Evolutionary conservation across 2,888 invertebrate genomes (phyloP), one percentile per base, ranked within the genome.

Genomic region (Deilephila elpenor): DNA sequence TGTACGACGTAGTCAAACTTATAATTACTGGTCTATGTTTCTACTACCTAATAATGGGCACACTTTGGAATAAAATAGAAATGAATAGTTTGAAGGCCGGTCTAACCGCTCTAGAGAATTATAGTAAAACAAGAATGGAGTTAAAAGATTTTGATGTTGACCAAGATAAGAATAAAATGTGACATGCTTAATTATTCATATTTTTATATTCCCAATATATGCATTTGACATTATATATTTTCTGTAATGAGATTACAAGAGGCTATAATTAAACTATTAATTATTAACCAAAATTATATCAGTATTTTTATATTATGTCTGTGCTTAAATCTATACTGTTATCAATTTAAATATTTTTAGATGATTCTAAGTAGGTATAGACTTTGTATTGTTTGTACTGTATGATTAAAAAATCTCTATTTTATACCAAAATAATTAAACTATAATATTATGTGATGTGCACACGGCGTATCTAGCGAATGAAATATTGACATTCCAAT

Each of bases 41-140:
- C 72, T 98, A 97, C 84, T 96, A 95, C 77, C 78, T 97, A 25
- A 95, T 97, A 78, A 98, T 98, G 98, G 97, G 96, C 53, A 95
- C 97, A 0, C 86, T 98, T 77, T 98, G 98, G 98, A 97, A 97
- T 87, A 95, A 95, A 78, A 97, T 98, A 78, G 98, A 98, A 88
- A 95, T 95, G 79, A 97, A 98, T 89, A 97, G 97, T 61, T 93
- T 98, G 20, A 95, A 96, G 81, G 96, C 98, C n/a, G 97, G 97
- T 8, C 95, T 96, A 83, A 94, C 95, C 73, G 96, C 96, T 1
- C 96, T 98, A 95, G 96, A 97, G 83, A 95, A 97, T 81, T 92
- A 91, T 72, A 88, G 80, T 71, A 87, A 78, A 74, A 86, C 85
- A 3, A 87, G 86, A 75, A 80, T 75, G 56, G 80, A 86, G 32